Base-by-base conservation (phyloP, 1,140 invertebrate genomes). In the Gyrodactylus salaris region DNA sequence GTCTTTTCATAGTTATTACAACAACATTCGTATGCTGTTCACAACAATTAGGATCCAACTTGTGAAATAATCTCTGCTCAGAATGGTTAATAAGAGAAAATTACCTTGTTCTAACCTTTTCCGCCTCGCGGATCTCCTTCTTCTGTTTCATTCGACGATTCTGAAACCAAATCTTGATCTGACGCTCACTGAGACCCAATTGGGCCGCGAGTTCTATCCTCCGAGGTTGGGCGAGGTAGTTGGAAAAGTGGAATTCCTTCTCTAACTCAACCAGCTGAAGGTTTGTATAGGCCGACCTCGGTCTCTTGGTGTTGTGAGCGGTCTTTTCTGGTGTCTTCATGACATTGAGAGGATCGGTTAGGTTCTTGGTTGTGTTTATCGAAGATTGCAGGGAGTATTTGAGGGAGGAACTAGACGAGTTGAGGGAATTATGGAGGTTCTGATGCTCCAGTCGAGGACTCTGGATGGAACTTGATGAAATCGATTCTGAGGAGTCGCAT, bases 131-230 rank as follows among this genome's bases (percentile, higher is more conserved):
- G 1, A 24, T 71, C n/a, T 71, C 70, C 25, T 96, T 95, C 85
- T 95, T 96, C 91, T 91, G 95, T 82, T 95, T 96, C 92, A 95
- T 96, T 76, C 92, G 84, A 74, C 92, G 84, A 81, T 96, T 96
- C 83, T 95, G 90, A 84, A 95, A 82, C 81, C 81, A 82, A 72
- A 81, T 82, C 82, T 89, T 89, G 77, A 89, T 88, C 81, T 89
- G 87, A 76, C 89, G 83, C 80, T 94, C 91, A 73, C 87, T 89
- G 54, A 91, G 84, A 80, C 87, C 88, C 72, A 91, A 84, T 23
- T 87, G 86, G 82, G 87, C 88, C 1, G 91, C 88, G 76, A 94
- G 89, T 81, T 92, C 89, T 78, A 90, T 91, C 74, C 89, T 83
- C 76, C 87, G 78, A 77, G 85, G 79, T 72, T 85, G 76, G 0